Conservation (phyloP, 2,888 invertebrate genomes). For the Heteromyza rotundicornis region DNA sequence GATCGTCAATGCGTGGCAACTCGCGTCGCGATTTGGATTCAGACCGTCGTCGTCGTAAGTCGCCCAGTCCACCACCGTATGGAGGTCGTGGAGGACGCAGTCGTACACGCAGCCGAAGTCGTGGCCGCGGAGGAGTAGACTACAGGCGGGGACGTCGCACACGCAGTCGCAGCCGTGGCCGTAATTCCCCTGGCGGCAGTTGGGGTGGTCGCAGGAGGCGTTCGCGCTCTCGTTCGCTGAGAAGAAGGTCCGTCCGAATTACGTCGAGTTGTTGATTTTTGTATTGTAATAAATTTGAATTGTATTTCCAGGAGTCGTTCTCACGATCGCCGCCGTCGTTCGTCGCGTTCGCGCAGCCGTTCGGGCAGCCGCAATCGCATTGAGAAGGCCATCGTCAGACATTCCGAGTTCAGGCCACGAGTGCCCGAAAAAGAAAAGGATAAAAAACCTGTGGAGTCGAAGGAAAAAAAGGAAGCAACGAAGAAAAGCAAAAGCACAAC, state of each 20-base stretch:
- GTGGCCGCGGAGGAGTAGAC: slow-evolving; percentile 22
- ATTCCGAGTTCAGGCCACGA: slow-evolving; percentile 60
- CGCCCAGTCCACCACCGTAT: slow-evolving; percentile 26
- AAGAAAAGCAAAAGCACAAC: slow-evolving; percentile 43
- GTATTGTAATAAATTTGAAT: not conserved
- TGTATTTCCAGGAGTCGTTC: slow-evolving; percentile 33
- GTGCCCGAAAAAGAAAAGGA: slow-evolving; percentile 52
- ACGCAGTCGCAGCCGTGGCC: slow-evolving; percentile 43
- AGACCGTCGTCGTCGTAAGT: slow-evolving; percentile 35
- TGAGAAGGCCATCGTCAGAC: slow-evolving; percentile 59
- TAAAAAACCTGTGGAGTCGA: slow-evolving; percentile 33
- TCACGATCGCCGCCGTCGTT: slow-evolving; percentile 38
- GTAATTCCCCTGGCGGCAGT: slow-evolving; percentile 10
- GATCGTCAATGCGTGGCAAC: slow-evolving; percentile 7
- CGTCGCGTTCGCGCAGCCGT: slow-evolving; percentile 39
- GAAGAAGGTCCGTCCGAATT: slow-evolving; percentile 30
- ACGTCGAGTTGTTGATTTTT: too few species aligned
- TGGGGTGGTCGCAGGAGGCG: slow-evolving; percentile 35
- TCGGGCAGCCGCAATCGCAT: slow-evolving; percentile 44
- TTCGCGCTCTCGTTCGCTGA: slow-evolving; percentile 42
- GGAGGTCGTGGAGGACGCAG: slow-evolving; percentile 34
- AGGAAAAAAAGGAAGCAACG: slow-evolving; percentile 39
- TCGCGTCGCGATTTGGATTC: slow-evolving; percentile 20
- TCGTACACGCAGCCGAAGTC: slow-evolving; percentile 34
- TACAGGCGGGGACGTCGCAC: slow-evolving; percentile 32